Evolutionary conservation across 1,140 invertebrate species (phyloP), one percentile per base, ranked within the genome.

Genomic region (Magallana gigas): DNA sequence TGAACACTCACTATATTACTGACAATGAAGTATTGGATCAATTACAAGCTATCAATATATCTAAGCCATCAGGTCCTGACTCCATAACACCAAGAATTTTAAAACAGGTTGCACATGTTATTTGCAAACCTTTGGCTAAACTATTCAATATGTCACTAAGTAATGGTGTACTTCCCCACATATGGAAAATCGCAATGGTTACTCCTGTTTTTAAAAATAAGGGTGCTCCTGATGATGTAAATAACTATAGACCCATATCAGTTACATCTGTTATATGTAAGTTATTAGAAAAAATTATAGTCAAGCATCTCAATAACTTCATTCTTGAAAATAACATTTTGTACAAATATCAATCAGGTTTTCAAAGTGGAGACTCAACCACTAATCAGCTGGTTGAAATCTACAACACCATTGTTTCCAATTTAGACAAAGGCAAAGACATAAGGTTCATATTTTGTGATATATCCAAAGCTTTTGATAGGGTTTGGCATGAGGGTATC

Each of bases 381-480:
- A 23, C 18, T 5, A 48, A 84, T 59, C 57, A 89, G 9, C 29
- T 87, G 18, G 57, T 80, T 48, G 57, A 84, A 57, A 71, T 89
- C n/a, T 48, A 71, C 58, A n/a, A 88, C 29, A 7, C 57, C 48
- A 88, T 88, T 57, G 60, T n/a, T 9, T 16, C 14, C 16, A 59
- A 29, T 23, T 16, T 87, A 14, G 58, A 87, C 18, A 71, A 76
- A 85, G 23, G 71, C 16, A n/a, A 36, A 56, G n/a, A 83, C 29
- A 60, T 64, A 16, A 23, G 84, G 8, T 57, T 90, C 23, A 23
- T 85, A 14, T 23, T 88, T 88, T 64, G 64, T 62, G 85, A 90
- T 71, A 84, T 88, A 23, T 57, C 84, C 4, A 87, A 86, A 60
- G 90, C 86, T 56, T 90, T 90, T 82, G 87, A 91, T 59, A 76